phyloP scores from a whole-genome alignment of 2,113 vertebrate species.

The Glaucidium brasilianum region DNA sequence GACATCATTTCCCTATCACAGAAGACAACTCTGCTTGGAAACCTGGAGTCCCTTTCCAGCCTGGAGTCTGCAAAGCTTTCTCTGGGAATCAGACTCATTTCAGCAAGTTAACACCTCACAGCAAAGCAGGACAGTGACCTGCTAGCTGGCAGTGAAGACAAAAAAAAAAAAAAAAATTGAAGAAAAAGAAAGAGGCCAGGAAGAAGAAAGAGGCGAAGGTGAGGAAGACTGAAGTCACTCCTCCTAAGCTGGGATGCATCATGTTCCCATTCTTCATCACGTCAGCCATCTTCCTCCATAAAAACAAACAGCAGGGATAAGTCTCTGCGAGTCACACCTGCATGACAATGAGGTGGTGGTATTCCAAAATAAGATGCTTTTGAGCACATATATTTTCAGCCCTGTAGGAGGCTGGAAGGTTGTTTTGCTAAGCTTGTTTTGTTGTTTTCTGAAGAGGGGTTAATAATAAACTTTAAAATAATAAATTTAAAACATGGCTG shows the following conservation, averaged over 20 bases:
- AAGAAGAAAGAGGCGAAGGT: not conserved
- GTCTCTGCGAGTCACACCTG: not conserved
- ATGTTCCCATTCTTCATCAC: not conserved
- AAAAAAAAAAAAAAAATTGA: not conserved
- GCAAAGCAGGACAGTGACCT: not conserved
- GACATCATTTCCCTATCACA: not conserved
- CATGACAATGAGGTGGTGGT: not conserved
- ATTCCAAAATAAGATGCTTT: constrained; percentile 7
- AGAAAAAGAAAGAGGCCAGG: not conserved
- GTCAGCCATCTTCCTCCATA: not conserved
- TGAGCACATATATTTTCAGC: not conserved
- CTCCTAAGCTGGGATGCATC: not conserved
- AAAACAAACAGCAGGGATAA: not conserved
- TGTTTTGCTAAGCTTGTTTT: not conserved
- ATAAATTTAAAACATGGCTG: not conserved
- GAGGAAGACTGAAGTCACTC: not conserved
- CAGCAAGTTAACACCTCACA: not conserved
- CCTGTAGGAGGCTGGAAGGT: not conserved
- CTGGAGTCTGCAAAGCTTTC: not conserved
- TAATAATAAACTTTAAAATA: not conserved
- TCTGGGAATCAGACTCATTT: not conserved
- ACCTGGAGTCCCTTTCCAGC: not conserved
- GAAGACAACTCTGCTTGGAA: not conserved
- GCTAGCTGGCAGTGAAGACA: not conserved
- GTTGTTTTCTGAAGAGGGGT: not conserved